Evolutionary conservation across 2,888 invertebrate genomes (phyloP), one percentile per base, ranked within the genome.

Genomic region (Periphyllus acericola): DNA sequence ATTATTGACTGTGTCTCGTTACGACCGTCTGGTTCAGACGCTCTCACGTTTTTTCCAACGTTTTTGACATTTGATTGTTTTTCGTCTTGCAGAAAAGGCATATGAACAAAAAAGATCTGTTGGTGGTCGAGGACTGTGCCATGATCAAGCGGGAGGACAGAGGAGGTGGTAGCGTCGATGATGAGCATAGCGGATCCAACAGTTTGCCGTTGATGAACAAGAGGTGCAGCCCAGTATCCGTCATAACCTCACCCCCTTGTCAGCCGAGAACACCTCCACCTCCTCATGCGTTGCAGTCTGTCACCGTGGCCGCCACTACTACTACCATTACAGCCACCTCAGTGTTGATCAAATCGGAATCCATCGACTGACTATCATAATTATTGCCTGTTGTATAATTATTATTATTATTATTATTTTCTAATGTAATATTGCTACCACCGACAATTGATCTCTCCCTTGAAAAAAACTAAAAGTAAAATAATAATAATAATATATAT

Each of bases 141-240:
- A 89, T 89, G 74, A 89, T 85, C 66, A 89, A 89, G 78, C 72
- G 83, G 89, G 89, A 85, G 36, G 55, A 75, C 78, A n/a, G 21
- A 11, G 76, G 74, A 4, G 29, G 60, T 32, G 71, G 60, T 32
- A 46, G 32, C 40, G 14, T 71, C 14, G 83, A 32, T 0, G 60
- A 75, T 32, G 68, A 87, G 40, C 66, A n/a, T 55, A 60, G 66
- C 66, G 40, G 21, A 66, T 76, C 86, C 40, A 89, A 89, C 71
- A 88, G 66, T 32, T 89, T 80, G 19, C 88, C 85, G n/a, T 84
- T 89, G 72, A 60, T 85, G 32, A 89, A 90, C 60, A 81, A 81
- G 36, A 89, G 90, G 71, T 90, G 90, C 76, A 91, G 91, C 89
- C 91, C 91, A 3, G 91, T 91, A 81, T 91, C 91, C 4, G 91